These are phyloP conservation scores for Daubentonia madagascariensis DNA, from an alignment of 2,113 vertebrate species.

Conservation along the genomic window DNA sequence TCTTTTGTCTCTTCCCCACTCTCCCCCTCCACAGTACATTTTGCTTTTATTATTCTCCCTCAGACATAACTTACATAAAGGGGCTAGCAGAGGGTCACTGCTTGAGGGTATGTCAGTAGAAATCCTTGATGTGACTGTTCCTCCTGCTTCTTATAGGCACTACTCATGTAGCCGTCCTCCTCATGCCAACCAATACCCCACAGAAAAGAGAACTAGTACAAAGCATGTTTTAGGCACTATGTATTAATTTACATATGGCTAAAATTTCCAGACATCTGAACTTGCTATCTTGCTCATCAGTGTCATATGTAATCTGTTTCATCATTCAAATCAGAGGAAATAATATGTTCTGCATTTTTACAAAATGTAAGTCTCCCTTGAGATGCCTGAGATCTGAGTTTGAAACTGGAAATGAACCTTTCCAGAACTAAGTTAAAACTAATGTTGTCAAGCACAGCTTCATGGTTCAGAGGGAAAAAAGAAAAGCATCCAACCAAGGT, in stretches of 20 bases:
- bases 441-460: constrained; percentile 62
- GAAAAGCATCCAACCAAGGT: constrained; percentile 41
- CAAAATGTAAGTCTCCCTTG: constrained; percentile 41
- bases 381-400: constrained; percentile 55
- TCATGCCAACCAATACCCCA: neutral
- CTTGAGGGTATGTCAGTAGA: neutral
- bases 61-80: neutral
- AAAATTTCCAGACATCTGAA: constrained; percentile 31
- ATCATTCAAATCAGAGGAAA: constrained; percentile 67
- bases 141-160: neutral
- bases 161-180: neutral
- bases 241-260: constrained; percentile 17
- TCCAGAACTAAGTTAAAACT: constrained; percentile 75
- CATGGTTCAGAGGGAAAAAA: constrained; percentile 51
- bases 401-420: constrained; percentile 76
- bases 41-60: neutral
- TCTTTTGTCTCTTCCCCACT: neutral
- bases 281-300: constrained; percentile 66
- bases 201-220: neutral
- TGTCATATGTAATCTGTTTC: constrained; percentile 61
- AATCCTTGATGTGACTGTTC: neutral
- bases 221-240: neutral
- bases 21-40: neutral
- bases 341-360: constrained; percentile 71
- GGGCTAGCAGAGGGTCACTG: neutral